Conservation (phyloP, 1,140 invertebrate genomes). For the Drosophila navojoa region DNA sequence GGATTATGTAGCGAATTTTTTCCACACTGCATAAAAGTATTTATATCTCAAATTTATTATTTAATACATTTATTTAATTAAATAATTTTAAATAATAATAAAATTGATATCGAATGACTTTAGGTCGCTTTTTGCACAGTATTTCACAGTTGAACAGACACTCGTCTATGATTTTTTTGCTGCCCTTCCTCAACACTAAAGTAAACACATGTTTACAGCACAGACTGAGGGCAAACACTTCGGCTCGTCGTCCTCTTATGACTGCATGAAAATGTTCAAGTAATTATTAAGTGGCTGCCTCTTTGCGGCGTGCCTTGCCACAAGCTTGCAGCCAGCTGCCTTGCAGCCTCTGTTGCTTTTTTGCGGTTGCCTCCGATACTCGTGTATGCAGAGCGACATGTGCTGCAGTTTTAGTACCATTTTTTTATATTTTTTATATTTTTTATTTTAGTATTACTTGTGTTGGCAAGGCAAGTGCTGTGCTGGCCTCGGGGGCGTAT, state of each 20-base stretch:
- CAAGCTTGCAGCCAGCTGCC: conserved; percentile 38
- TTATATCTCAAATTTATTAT: too few relatives aligned
- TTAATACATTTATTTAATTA: background rate
- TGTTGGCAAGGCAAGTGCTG: conserved; percentile 24
- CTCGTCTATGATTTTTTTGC: conserved; percentile 2
- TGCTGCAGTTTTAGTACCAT: conserved; percentile 23
- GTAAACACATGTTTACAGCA: conserved; percentile 72
- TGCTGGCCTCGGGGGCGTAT: conserved; percentile 42
- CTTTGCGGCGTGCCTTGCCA: conserved; percentile 58
- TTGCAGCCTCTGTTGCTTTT: conserved; percentile 31
- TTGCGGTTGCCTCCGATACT: conserved; percentile 32
- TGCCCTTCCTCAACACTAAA: conserved; percentile 65
- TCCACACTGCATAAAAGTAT: too few relatives aligned
- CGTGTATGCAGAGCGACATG: conserved; percentile 34
- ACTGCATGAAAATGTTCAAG: conserved; percentile 73
- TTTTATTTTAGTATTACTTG: background rate
- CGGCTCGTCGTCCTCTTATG: conserved; percentile 27
- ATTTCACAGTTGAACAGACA: background rate
- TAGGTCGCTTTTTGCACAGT: background rate
- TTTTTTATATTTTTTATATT: background rate
- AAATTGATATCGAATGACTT: background rate
- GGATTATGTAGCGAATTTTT: background rate
- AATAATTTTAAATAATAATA: background rate
- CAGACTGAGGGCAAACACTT: conserved; percentile 25
- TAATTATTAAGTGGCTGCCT: conserved; percentile 79